These are phyloP conservation scores for Adelges cooleyi DNA, from an alignment of 1,140 invertebrate species.

Conservation along the genomic window DNA sequence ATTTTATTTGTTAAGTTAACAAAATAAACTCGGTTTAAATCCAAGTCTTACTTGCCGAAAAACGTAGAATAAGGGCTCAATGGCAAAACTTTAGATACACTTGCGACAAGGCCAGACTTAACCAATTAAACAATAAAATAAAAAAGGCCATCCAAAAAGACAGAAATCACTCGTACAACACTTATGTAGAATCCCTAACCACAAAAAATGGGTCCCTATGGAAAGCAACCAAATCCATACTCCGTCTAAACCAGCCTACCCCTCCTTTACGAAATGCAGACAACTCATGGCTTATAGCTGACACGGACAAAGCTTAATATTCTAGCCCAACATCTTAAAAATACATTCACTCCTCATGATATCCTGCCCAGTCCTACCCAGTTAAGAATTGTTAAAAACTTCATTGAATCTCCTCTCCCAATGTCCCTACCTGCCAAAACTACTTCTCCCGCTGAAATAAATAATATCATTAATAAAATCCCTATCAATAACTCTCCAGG, in stretches of 20 bases:
- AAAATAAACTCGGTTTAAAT: no score
- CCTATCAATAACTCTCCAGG: background rate
- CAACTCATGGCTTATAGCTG: background rate
- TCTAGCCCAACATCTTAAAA: background rate
- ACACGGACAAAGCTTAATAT: background rate
- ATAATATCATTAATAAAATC: background rate
- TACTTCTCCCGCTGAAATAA: background rate
- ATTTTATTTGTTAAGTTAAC: no score
- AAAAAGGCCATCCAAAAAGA: background rate
- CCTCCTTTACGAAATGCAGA: background rate
- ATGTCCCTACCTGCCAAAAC: background rate
- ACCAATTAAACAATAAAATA: background rate
- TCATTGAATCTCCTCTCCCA: constrained; percentile 6
- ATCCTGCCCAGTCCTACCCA: background rate
- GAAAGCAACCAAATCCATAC: constrained; percentile 11
- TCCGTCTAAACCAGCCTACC: background rate
- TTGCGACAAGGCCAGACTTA: background rate
- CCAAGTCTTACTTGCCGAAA: background rate
- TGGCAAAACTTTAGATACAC: background rate
- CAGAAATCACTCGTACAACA: background rate
- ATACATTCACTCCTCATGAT: background rate
- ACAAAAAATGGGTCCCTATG: constrained; percentile 1
- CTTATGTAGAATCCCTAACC: constrained; percentile 3
- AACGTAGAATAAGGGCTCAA: background rate
- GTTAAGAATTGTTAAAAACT: background rate